phyloP scores from a whole-genome alignment of 35 echinoderm and acorn worm genomes.

The Patiria miniata region DNA sequence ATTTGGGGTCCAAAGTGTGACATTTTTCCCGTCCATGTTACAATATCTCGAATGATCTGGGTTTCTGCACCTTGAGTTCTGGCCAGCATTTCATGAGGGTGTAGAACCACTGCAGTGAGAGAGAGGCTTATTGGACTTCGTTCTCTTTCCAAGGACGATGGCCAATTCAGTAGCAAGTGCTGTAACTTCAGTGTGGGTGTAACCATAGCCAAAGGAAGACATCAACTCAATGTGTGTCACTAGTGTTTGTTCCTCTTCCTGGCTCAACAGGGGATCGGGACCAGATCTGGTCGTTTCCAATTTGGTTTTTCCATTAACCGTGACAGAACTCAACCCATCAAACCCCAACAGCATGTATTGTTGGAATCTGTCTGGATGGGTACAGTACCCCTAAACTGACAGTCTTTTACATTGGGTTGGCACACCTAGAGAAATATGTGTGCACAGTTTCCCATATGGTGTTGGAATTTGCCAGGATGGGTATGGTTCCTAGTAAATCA shows the following conservation, averaged over 20 bases:
- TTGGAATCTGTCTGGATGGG: no score
- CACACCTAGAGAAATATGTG: no score
- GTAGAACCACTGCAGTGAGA: slow-evolving; percentile 29
- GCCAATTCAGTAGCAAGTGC: slow-evolving; percentile 26
- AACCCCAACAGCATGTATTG: no score
- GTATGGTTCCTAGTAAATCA: no score
- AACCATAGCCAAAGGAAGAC: slow-evolving; percentile 28
- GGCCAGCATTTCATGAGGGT: slow-evolving; percentile 33
- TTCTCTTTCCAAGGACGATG: not conserved
- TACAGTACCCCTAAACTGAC: no score
- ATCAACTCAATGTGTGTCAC: slow-evolving; percentile 22
- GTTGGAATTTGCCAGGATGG: no score
- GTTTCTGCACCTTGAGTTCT: slow-evolving; percentile 42
- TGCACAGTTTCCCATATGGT: no score
- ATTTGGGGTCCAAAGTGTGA: no score
- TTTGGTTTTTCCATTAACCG: not conserved
- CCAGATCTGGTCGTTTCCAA: not conserved
- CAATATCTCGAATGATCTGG: not conserved
- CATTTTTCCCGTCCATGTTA: no score
- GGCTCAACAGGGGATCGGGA: not conserved
- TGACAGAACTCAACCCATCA: no score
- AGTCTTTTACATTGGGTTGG: no score
- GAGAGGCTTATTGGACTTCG: not conserved
- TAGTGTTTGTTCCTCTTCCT: slow-evolving; percentile 27
- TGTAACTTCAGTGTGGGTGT: slow-evolving; percentile 16